Evolutionary conservation across 2,888 invertebrate species (phyloP), one percentile per base, ranked within the genome.

Genomic region (Philopedon plagiatum): DNA sequence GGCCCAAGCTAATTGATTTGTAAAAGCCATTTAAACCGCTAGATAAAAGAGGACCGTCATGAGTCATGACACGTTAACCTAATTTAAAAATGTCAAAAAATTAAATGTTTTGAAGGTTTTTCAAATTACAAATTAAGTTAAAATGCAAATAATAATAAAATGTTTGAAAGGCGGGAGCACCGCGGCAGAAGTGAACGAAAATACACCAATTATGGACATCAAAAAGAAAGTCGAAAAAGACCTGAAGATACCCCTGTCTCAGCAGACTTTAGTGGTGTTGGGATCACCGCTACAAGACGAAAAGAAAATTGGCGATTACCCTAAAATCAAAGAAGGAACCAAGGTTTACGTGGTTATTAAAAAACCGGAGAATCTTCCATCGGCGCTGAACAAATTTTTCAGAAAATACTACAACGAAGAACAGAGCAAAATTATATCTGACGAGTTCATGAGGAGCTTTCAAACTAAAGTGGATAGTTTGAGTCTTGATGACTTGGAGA

Each of bases 261-360:
- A 92, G 80, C 94, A 94, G 82, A 93, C 91, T 78, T 85, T 94
- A 54, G 86, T 94, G 13, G 86, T 91, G n/a, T 86, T 90, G 4
- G 94, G 94, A 0, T 90, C 92, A 78, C 89, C 93, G 0, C 85
- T 94, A 62, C 86, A 90, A 80, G 94, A 94, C 80, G 92, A 93
- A 56, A 91, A 92, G 80, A 88, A 88, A 5, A 85, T 94, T 51
- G 87, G 89, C 44, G 90, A 90, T 49, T 94, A 94, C 83, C 90
- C 91, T 4, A 88, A 89, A 75, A 91, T 94, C 34, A 92, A 91
- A 83, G 92, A 94, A 73, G 94, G 93, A 1, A 89, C 91, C 13
- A 94, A 92, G 83, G 81, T 94, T 49, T 92, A 92, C 81, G 85
- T 94, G 71, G 87, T 93, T 23, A 89, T 93, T 3, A 92, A 91